A percentile compares a stretch with the other conserved stretches of the same genome.
Evolutionary conservation across 2,113 vertebrate genomes (phyloP).

Genomic region (Nesoenas mayeri): DNA sequence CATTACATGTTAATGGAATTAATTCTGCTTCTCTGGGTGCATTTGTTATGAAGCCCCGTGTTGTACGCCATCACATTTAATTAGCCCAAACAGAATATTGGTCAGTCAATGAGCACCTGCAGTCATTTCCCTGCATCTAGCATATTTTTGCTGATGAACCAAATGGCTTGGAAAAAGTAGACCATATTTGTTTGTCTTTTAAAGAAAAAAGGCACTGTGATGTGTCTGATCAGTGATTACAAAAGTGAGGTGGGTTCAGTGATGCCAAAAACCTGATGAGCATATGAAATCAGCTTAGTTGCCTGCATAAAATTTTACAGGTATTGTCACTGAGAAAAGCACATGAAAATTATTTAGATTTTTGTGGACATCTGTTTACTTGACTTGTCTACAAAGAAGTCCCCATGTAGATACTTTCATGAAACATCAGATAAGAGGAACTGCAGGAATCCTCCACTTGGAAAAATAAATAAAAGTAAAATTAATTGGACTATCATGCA

Average conservation of each 20-base stretch:
- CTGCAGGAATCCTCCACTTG: neutral
- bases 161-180: neutral
- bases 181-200: neutral
- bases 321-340: neutral
- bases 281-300: neutral
- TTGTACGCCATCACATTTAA: slow-evolving; percentile 13
- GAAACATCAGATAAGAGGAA: neutral
- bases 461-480: neutral
- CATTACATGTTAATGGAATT: slow-evolving; percentile 59
- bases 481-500: neutral
- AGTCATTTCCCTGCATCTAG: neutral
- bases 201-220: neutral
- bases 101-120: neutral
- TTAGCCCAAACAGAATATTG: neutral
- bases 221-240: neutral
- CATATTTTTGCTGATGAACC: neutral
- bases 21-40: slow-evolving; percentile 29
- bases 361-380: neutral
- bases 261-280: neutral
- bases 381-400: neutral
- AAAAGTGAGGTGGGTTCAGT: neutral
- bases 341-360: neutral
- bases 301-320: neutral
- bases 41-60: neutral
- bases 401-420: neutral